Evolutionary conservation across 2,113 vertebrate species (phyloP).

Genomic region (Prunella fulvescens): DNA sequence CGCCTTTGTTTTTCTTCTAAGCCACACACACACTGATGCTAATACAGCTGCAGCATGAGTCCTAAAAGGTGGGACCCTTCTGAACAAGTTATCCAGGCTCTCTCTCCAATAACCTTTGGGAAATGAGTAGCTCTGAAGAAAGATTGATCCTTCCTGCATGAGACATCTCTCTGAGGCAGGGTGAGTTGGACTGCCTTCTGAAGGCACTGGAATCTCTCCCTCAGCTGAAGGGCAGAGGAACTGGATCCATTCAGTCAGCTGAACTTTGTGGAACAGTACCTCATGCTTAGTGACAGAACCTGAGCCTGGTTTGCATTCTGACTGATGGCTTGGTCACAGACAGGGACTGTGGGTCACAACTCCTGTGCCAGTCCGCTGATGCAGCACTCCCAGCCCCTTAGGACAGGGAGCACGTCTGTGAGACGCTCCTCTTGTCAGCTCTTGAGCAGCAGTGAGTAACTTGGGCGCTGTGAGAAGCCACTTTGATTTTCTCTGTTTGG

Average conservation of each 20-base stretch:
- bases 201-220: neutral
- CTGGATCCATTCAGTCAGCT: neutral
- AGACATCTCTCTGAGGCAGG: neutral
- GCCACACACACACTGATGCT: neutral
- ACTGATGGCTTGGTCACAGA: neutral
- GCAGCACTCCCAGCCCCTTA: neutral
- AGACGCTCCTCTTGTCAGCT: neutral
- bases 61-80: neutral
- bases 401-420: neutral
- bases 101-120: neutral
- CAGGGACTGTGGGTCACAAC: neutral
- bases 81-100: neutral
- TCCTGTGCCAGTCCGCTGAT: neutral
- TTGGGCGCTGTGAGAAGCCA: neutral
- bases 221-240: neutral
- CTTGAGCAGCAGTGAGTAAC: neutral
- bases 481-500: neutral
- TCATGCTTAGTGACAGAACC: neutral
- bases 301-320: neutral
- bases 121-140: neutral
- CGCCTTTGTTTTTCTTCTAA: neutral
- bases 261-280: neutral
- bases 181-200: accelerated
- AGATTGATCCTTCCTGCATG: neutral
- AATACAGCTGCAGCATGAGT: neutral